Base-by-base conservation (phyloP, 1,140 invertebrate species). In the Drosophila ambigua region DNA sequence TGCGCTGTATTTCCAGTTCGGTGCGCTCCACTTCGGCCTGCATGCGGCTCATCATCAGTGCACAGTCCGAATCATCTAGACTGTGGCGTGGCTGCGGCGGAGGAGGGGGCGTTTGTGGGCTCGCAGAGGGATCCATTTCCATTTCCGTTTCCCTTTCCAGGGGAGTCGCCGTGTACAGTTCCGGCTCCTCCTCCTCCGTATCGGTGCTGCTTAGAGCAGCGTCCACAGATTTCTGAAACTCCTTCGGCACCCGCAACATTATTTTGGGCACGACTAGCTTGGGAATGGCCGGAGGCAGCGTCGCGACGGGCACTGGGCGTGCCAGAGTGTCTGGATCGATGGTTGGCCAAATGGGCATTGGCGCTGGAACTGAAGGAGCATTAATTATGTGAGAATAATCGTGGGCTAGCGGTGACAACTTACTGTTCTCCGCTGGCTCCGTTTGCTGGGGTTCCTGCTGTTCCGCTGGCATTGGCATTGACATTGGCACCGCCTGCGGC, bases 251-350 rank as follows among this genome's bases (percentile, higher is more conserved):
- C 69, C 93, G 92, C 43, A 93, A 49, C 72, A 93, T 93, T 9
- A 93, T 90, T 77, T 93, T 93, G 55, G 93, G 93, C 28, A 93
- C 93, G 74, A 93, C 82, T 52, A 91, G 52, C 28, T 83, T 91
- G 15, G 77, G 85, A 43, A 41, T 41, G 43, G 64, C 46, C 23
- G 62, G 54, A 20, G 53, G 24, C 4, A 60, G 59, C 13, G 46
- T 72, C 85, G 81, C 82, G 81, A 87, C 82, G 87, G n/a, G 8
- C 8, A 8, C 1, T 2, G 11, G 23, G 2, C 3, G 28, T 31
- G 3, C 31, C 20, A 20, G 16, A 43, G 7, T 20, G 15, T 20
- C 35, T 2, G 35, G 4, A 5, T 39, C 35, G 35, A 39, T 39
- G 11, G 11, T 39, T 11, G 35, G 35, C 35, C 35, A 39, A 39